Evolutionary conservation across 2,113 vertebrate species (phyloP), one percentile per base, ranked within the genome.

Genomic region (Erpornis zantholeuca): DNA sequence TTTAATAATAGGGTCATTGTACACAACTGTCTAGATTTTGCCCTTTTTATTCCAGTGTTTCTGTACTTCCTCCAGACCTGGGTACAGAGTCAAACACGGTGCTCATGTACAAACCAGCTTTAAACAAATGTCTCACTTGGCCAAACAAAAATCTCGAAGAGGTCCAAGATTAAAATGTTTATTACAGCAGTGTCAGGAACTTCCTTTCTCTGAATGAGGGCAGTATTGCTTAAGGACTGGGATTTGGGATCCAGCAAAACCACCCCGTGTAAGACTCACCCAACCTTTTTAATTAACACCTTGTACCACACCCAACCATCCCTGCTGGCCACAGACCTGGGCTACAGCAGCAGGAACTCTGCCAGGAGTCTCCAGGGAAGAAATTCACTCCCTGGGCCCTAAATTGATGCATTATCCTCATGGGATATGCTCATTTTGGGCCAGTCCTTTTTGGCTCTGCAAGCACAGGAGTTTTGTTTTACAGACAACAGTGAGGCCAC

Each of bases 41-140:
- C 94, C 94, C 94, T 89, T 79, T 96, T 94, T 79, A 92, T 95
- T 97, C 94, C 94, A 96, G 86, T 65, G 91, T 94, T 92, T 94
- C 86, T 9, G 8, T 29, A 65, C 73, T 73, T 91, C 68, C 95
- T 75, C 52, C 87, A 92, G 92, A 44, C 63, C 88, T 90, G 84
- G 61, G 78, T 86, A 97, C 92, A 97, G 31, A 96, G 94, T 92
- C 92, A 95, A 96, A 96, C 82, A 96, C 11, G 6, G 63, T 75
- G 33, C 88, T 91, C 52, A 79, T 92, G 91, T 95, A 96, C 86
- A 97, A 96, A 93, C 79, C 52, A 6, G 59, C 91, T 91, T 69
- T 77, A 88, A 97, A 94, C 68, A 92, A 93, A 86, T 3, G 12
- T 38, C 89, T 61, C 70, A 33, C 88, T 53, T 71, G 36, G 68